Percentiles rank a stretch among this genome's conserved stretches.
These are phyloP conservation scores for Noctua pronuba DNA, from an alignment of 2,888 invertebrate species.

Conservation along the genomic window DNA sequence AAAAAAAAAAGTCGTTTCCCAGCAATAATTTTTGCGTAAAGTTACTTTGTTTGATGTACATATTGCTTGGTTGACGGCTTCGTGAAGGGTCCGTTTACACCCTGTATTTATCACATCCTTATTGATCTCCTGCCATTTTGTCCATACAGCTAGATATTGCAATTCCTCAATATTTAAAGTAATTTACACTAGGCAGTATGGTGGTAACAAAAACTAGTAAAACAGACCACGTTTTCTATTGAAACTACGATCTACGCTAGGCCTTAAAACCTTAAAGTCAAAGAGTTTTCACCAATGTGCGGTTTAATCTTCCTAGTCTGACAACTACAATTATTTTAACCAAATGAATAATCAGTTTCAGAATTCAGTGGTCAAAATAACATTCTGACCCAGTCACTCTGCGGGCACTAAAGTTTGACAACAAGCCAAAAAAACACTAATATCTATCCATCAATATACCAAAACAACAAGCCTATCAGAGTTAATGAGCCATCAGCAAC, in stretches of 20 bases:
- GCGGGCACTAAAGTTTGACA: constrained; percentile 2
- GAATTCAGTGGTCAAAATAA: neutral
- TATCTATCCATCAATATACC: constrained; percentile 29
- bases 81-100: no score
- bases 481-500: constrained; percentile 56
- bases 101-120: no score
- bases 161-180: neutral
- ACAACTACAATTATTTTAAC: neutral
- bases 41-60: no score
- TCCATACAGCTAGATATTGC: neutral
- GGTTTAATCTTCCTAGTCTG: neutral
- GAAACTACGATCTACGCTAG: neutral
- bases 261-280: neutral
- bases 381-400: constrained; percentile 4
- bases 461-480: constrained; percentile 52
- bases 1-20: no score
- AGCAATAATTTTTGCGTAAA: no score
- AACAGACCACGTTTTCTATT: neutral
- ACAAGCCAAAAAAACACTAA: constrained; percentile 35
- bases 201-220: no score
- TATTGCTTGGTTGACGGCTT: no score
- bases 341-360: neutral
- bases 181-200: no score
- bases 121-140: neutral
- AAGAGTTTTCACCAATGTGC: neutral